phyloP scores from a whole-genome alignment of 2,888 invertebrate genomes.

The Drosophila longiperda region DNA sequence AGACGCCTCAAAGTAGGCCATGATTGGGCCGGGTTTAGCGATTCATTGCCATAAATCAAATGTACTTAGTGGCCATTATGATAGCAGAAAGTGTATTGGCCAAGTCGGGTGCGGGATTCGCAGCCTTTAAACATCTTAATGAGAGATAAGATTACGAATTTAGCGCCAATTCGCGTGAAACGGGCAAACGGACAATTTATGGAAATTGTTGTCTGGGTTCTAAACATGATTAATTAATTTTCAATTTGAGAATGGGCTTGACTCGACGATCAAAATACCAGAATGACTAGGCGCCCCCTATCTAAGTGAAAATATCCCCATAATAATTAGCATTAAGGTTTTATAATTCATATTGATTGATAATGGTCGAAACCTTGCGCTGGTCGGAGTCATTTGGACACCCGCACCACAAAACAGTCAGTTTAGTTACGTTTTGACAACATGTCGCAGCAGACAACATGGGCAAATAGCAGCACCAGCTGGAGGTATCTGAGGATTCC shows the following conservation, averaged over 20 bases:
- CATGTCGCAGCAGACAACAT: slow-evolving; percentile 61
- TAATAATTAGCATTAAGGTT: slow-evolving; percentile 78
- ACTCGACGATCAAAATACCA: slow-evolving; percentile 21
- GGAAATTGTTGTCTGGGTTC: slow-evolving; percentile 7
- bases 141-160: slow-evolving; percentile 50
- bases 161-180: not conserved
- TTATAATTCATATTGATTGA: slow-evolving; percentile 78
- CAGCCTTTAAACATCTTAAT: slow-evolving; percentile 22
- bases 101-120: slow-evolving; percentile 37
- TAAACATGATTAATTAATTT: slow-evolving; percentile 48
- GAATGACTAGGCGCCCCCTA: slow-evolving; percentile 16
- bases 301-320: slow-evolving; percentile 53
- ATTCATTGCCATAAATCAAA: slow-evolving; percentile 37
- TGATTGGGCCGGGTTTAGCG: not conserved
- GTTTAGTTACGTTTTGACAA: slow-evolving; percentile 46
- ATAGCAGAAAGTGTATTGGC: slow-evolving; percentile 35
- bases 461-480: slow-evolving; percentile 4
- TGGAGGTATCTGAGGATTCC: slow-evolving; percentile 50
- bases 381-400: not conserved
- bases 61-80: slow-evolving; percentile 41
- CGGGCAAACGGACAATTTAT: not conserved
- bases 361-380: slow-evolving; percentile 40
- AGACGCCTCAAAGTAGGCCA: slow-evolving; percentile 52
- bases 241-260: slow-evolving; percentile 37
- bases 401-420: slow-evolving; percentile 5